Evolutionary conservation across 2,113 vertebrate species (phyloP).

Genomic region (Melanocharis versteri): DNA sequence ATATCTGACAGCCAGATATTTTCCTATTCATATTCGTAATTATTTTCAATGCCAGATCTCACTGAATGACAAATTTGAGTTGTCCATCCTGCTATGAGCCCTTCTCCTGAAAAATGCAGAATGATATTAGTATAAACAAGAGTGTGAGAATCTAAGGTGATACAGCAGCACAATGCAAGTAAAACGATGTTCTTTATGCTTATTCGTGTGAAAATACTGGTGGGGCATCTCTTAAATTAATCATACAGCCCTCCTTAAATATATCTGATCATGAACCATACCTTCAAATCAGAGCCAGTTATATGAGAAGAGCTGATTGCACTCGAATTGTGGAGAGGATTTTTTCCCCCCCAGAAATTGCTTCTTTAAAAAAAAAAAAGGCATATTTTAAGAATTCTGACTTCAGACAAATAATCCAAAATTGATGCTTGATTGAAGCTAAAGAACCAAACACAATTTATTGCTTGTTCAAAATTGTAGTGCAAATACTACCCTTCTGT

Average conservation of each 20-base stretch:
- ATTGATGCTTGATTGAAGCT: slow-evolving; percentile 31
- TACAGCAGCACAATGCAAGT: background rate
- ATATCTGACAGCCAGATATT: background rate
- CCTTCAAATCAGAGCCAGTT: background rate
- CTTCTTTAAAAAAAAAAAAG: background rate
- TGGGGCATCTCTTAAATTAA: background rate
- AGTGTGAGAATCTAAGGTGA: background rate
- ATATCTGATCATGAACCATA: background rate
- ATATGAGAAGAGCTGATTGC: background rate
- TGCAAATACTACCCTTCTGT: background rate
- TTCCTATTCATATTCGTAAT: background rate
- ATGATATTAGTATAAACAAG: background rate
- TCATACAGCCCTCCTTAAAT: background rate
- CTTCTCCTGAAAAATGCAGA: background rate
- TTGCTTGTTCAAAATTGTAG: background rate
- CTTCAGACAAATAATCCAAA: slow-evolving; percentile 27
- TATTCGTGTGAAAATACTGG: background rate
- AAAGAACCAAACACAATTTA: background rate
- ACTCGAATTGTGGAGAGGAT: background rate
- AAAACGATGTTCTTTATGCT: background rate
- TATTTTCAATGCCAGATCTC: background rate
- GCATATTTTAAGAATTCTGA: slow-evolving; percentile 4
- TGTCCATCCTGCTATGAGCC: background rate
- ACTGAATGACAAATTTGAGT: background rate
- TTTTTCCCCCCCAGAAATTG: background rate